Conservation (phyloP, 2,113 vertebrate species). For the Bos taurus region DNA sequence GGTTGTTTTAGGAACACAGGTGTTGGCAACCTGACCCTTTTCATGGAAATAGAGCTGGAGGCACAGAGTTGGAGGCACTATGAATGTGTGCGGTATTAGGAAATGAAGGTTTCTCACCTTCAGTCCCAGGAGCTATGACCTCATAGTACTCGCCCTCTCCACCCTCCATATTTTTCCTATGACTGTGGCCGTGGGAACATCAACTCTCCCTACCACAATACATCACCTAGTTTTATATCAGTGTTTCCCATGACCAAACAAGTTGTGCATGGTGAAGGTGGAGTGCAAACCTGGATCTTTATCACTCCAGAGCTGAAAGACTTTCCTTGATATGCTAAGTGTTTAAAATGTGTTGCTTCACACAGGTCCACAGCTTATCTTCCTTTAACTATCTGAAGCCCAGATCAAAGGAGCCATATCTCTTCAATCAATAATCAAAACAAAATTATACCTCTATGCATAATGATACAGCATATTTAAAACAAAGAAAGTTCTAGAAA, state of each 20-base stretch:
- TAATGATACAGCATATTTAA: not conserved
- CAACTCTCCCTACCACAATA: not conserved
- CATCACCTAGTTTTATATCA: not conserved
- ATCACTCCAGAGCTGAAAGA: not conserved
- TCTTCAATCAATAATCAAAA: not conserved
- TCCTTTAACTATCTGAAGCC: not conserved
- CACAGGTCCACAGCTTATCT: not conserved
- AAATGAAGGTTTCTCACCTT: not conserved
- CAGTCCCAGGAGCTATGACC: not conserved
- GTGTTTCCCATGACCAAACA: not conserved
- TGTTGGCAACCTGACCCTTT: not conserved
- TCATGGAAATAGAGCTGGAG: not conserved
- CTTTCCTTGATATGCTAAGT: not conserved
- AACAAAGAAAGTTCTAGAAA: not conserved
- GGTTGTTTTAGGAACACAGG: not conserved
- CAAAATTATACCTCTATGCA: not conserved
- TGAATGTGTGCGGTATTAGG: fast-evolving
- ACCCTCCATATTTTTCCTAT: not conserved
- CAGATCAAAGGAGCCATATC: not conserved
- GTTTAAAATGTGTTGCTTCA: not conserved
- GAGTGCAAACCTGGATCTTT: not conserved
- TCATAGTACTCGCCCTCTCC: not conserved
- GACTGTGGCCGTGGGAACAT: not conserved
- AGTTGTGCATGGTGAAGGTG: not conserved
- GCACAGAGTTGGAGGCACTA: not conserved